phyloP scores from a whole-genome alignment of 2,888 invertebrate species.

The Baronia brevicornis region DNA sequence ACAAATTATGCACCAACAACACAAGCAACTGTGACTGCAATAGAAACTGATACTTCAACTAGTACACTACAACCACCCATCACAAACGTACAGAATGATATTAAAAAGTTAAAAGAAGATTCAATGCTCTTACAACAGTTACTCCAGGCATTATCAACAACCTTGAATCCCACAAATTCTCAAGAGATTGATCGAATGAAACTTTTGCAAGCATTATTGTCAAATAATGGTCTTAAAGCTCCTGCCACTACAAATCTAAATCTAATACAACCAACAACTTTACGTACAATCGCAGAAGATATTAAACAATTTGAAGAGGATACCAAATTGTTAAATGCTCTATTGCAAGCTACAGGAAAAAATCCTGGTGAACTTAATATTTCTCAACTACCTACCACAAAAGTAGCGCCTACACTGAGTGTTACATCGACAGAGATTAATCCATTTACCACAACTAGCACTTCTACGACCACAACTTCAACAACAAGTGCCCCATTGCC shows the following conservation, averaged over 20 bases:
- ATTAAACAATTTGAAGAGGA: constrained; percentile 66
- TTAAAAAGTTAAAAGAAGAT: constrained; percentile 7
- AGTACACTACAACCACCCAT: constrained; percentile 18
- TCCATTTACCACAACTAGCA: constrained; percentile 25
- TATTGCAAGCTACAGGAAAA: constrained; percentile 60
- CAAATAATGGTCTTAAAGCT: constrained; percentile 37
- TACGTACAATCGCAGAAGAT: constrained; percentile 60
- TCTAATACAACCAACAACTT: constrained; percentile 39
- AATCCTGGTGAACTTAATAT: constrained; percentile 54
- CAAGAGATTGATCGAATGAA: constrained; percentile 34
- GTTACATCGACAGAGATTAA: constrained; percentile 24
- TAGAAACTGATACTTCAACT: constrained; percentile 4
- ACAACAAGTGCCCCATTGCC: constrained; percentile 24
- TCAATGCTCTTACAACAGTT: constrained; percentile 7
- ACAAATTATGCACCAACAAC: constrained; percentile 24
- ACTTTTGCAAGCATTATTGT: constrained; percentile 49
- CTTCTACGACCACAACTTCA: constrained; percentile 19
- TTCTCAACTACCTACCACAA: constrained; percentile 43
- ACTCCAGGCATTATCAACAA: constrained; percentile 24
- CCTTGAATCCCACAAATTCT: constrained; percentile 18
- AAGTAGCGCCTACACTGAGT: constrained; percentile 17
- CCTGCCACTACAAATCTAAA: constrained; percentile 25
- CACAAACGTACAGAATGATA: constrained; percentile 15
- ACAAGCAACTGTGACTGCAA: constrained; percentile 21
- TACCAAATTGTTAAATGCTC: constrained; percentile 58